phyloP scores from a whole-genome alignment of 2,888 invertebrate species.

The Drosophila cognata region DNA sequence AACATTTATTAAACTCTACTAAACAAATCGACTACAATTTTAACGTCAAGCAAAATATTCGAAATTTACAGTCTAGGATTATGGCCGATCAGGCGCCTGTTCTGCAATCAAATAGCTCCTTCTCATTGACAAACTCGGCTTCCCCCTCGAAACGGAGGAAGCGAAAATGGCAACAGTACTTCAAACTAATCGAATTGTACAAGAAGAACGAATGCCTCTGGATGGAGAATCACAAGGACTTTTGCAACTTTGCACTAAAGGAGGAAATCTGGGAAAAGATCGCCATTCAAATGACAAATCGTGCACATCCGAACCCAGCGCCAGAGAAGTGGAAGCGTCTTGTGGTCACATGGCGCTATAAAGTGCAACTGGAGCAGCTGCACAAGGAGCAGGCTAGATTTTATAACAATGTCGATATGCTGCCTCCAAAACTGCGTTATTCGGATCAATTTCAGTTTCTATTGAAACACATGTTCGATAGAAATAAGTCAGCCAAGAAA shows the following conservation, averaged over 20 bases:
- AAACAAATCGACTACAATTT: neutral
- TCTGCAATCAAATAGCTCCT: neutral
- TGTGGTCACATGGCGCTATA: constrained; percentile 55
- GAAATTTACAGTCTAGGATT: constrained; percentile 12
- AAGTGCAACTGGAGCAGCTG: constrained; percentile 46
- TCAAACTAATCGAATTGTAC: constrained; percentile 60
- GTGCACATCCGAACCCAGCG: neutral
- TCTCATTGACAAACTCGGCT: neutral
- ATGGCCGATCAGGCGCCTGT: constrained; percentile 7
- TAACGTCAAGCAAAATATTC: neutral
- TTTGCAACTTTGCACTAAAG: constrained; percentile 50
- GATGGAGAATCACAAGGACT: constrained; percentile 59
- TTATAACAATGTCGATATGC: constrained; percentile 5
- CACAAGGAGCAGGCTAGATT: constrained; percentile 33
- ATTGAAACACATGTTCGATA: constrained; percentile 50
- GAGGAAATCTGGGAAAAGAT: constrained; percentile 52
- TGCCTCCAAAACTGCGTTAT: constrained; percentile 37
- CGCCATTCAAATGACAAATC: constrained; percentile 47
- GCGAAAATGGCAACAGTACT: constrained; percentile 5
- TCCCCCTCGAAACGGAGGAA: neutral
- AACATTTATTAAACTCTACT: constrained; percentile 24
- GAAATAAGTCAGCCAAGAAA: neutral
- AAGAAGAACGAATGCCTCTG: constrained; percentile 57
- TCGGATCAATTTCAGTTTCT: constrained; percentile 47
- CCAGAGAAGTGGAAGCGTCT: constrained; percentile 44